Evolutionary conservation across 2,113 vertebrate species (phyloP), one percentile per base, ranked within the genome.

Genomic region (Haplochromis burtoni): DNA sequence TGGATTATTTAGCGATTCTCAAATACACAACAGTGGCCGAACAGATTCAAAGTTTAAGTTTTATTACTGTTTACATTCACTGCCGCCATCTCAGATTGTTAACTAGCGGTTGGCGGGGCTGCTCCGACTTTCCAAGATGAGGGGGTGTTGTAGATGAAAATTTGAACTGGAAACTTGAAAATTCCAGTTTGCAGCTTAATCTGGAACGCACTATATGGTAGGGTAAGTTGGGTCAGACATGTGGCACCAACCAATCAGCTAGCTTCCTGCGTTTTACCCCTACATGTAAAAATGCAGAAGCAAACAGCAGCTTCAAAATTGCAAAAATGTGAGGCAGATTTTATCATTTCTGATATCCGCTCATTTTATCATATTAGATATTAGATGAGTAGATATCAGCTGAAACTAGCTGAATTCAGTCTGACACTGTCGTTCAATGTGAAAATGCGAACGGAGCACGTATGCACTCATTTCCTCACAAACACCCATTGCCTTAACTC

Each of bases 401-500:
- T 38, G 11, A 38, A 66, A 21, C 2, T 21, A 66, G 33, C 3
- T 33, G 55, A 38, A 82, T 40, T 51, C 78, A 82, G 38, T 61
- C 31, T 35, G 71, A 88, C 14, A 81, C 73, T 40, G 12, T 73
- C 1, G 35, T 49, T 80, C 26, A 71, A 31, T 3, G 26, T n/a
- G 73, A 19, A 35, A 8, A 81, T 26, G 12, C 55, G 16, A 26
- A 51, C 1, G 33, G 10, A 38, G 4, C 71, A 68, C 6, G 26
- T 26, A 33, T 59, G 13, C 73, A 59, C 84, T 47, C 86, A 86
- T 31, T 83, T 68, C 82, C 12, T 21, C 51, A 42, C 38, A 66
- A 82, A 86, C 76, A 35, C 83, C 21, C 84, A 57, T 29, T 57
- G 63, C 57, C 17, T 54, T 42, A 86, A 88, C 86, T 84, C 55